These are phyloP conservation scores for Semicossyphus pulcher DNA, from an alignment of 2,113 vertebrate genomes.

Conservation along the genomic window DNA sequence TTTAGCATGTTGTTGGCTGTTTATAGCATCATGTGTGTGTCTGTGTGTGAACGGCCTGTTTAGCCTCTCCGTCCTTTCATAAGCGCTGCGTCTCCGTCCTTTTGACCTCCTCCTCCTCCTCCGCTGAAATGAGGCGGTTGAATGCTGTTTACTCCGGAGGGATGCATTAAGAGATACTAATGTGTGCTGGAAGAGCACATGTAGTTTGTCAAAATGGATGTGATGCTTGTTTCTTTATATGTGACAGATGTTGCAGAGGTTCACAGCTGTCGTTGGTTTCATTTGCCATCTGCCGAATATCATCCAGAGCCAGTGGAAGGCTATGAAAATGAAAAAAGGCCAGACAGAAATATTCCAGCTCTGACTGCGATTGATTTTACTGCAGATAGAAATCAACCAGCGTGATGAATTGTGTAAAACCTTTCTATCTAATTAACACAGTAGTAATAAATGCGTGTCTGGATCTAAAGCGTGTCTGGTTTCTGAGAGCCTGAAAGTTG, in stretches of 20 bases:
- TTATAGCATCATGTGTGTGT: neutral
- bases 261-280: slow-evolving; percentile 30
- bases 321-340: slow-evolving; percentile 4
- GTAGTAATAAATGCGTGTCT: neutral
- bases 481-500: neutral
- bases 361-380: neutral
- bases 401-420: slow-evolving; percentile 12
- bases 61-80: neutral
- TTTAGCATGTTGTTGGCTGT: slow-evolving; percentile 16
- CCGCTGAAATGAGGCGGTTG: neutral
- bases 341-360: neutral
- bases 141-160: neutral
- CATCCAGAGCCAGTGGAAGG: neutral
- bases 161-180: neutral
- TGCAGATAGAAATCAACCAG: neutral
- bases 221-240: neutral
- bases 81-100: neutral
- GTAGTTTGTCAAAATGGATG: slow-evolving; percentile 14
- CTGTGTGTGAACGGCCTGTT: neutral
- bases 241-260: slow-evolving; percentile 44
- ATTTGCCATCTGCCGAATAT: slow-evolving; percentile 20
- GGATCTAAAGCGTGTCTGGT: neutral
- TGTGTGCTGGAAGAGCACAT: neutral
- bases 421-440: slow-evolving; percentile 14
- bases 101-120: neutral